Evolutionary conservation across 2,113 vertebrate genomes (phyloP).

Genomic region (Tiliqua scincoides): DNA sequence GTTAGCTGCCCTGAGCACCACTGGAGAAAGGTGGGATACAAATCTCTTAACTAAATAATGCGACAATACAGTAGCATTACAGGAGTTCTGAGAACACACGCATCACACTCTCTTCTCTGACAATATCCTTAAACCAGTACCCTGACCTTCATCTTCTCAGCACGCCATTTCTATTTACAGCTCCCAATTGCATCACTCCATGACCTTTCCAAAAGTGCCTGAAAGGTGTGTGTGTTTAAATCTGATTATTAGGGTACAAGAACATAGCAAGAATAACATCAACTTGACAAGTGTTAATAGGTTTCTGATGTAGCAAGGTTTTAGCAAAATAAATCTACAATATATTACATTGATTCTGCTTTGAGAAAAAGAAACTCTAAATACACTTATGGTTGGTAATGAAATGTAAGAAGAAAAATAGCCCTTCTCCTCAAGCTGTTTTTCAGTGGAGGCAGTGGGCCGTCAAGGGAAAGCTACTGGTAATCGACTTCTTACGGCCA

Average conservation of each 20-base stretch:
- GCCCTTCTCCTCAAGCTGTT: not conserved
- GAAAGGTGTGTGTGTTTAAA: not conserved
- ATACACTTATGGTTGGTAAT: not conserved
- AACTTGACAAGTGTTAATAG: not conserved
- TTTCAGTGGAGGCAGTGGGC: not conserved
- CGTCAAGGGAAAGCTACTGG: not conserved
- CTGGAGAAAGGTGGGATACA: too few species aligned
- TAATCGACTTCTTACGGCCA: too few species aligned
- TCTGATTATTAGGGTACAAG: not conserved
- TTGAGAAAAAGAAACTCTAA: not conserved
- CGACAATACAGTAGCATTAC: not conserved
- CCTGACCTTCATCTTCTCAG: not conserved
- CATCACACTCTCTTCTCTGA: not conserved
- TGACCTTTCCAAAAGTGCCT: not conserved
- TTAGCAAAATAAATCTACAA: not conserved
- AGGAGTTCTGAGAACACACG: not conserved
- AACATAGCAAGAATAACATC: not conserved
- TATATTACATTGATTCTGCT: not conserved
- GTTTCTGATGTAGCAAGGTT: not conserved
- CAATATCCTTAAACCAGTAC: not conserved
- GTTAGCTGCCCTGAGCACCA: too few species aligned
- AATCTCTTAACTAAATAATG: too few species aligned
- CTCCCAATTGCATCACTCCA: too few species aligned
- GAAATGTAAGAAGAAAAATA: not conserved
- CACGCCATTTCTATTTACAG: not conserved